A percentile compares a stretch with the other conserved stretches of the same genome.
phyloP scores from a whole-genome alignment of 2,888 invertebrate genomes.

The Ophion costatus region DNA sequence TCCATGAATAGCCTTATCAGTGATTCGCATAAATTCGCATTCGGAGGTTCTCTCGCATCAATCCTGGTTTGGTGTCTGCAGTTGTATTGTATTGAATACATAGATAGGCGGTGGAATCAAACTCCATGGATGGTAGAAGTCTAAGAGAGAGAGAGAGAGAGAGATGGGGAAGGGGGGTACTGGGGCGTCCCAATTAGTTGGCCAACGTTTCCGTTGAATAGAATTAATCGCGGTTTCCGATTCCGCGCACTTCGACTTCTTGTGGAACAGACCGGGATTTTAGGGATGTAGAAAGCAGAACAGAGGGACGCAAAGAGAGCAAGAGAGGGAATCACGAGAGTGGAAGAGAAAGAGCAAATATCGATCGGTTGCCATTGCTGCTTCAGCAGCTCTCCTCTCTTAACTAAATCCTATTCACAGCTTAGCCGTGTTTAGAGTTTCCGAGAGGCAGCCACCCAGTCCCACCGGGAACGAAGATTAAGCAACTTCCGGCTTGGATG shows the following conservation, averaged over 20 bases:
- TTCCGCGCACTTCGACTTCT: slow-evolving; percentile 62
- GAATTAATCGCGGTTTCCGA: slow-evolving; percentile 67
- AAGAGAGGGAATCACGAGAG: background rate
- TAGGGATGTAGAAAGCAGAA: slow-evolving; percentile 13
- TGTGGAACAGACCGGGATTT: slow-evolving; percentile 41
- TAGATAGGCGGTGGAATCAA: slow-evolving; percentile 32
- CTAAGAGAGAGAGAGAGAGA: slow-evolving; percentile 56
- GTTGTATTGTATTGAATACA: slow-evolving; percentile 27
- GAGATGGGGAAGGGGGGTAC: slow-evolving; percentile 55
- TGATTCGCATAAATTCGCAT: slow-evolving; percentile 59
- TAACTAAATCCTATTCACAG: slow-evolving; percentile 60
- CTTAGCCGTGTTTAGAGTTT: slow-evolving; percentile 65
- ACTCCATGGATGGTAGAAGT: slow-evolving; percentile 35
- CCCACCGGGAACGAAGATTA: slow-evolving; percentile 60
- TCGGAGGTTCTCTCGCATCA: slow-evolving; percentile 44
- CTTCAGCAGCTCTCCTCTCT: slow-evolving; percentile 38
- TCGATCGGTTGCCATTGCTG: slow-evolving; percentile 70
- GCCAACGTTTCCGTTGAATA: slow-evolving; percentile 65
- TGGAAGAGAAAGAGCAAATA: slow-evolving; percentile 59
- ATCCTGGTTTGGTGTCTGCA: slow-evolving; percentile 43
- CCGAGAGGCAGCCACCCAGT: slow-evolving; percentile 11
- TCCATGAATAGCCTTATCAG: slow-evolving; percentile 54
- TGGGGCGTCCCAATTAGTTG: slow-evolving; percentile 62
- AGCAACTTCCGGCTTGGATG: slow-evolving; percentile 62
- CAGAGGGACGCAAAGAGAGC: background rate